Evolutionary conservation across 2,113 vertebrate genomes (phyloP).

Genomic region (Dipodomys spectabilis): DNA sequence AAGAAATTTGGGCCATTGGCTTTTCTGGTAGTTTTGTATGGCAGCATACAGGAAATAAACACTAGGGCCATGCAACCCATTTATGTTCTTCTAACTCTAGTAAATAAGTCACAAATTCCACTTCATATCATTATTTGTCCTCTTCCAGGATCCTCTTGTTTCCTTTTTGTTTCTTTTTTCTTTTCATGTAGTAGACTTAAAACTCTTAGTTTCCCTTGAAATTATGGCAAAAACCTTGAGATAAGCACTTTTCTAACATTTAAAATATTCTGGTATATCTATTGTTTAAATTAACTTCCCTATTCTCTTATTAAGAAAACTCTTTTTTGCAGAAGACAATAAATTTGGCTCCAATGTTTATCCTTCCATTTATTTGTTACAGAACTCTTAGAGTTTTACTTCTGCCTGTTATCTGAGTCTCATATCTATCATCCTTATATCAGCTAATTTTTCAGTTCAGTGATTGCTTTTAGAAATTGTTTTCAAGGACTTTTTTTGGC

Average conservation of each 20-base stretch:
- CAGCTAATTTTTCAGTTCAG: background rate
- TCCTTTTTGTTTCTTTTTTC: background rate
- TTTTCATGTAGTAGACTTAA: slow-evolving; percentile 17
- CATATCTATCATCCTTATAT: slow-evolving; percentile 13
- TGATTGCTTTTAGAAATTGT: background rate
- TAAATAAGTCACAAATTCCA: background rate
- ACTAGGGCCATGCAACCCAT: background rate
- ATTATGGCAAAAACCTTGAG: slow-evolving; percentile 15
- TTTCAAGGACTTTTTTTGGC: background rate
- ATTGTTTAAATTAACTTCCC: background rate
- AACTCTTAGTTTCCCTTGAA: slow-evolving; percentile 18
- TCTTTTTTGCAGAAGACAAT: background rate
- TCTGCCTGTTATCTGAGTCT: background rate
- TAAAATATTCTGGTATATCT: slow-evolving; percentile 23
- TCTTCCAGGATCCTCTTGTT: background rate
- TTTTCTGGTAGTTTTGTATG: slow-evolving; percentile 15
- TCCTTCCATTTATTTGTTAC: background rate
- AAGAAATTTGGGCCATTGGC: background rate
- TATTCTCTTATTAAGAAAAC: background rate
- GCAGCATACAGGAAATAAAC: background rate
- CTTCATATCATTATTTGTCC: background rate
- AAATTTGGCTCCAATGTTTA: slow-evolving; percentile 10
- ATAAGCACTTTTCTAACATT: slow-evolving; percentile 4
- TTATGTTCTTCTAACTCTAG: slow-evolving; percentile 26
- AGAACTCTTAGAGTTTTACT: slow-evolving; percentile 25